Evolutionary conservation across 2,888 invertebrate species (phyloP), one percentile per base, ranked within the genome.

Genomic region (Pyrrhosoma nymphula): DNA sequence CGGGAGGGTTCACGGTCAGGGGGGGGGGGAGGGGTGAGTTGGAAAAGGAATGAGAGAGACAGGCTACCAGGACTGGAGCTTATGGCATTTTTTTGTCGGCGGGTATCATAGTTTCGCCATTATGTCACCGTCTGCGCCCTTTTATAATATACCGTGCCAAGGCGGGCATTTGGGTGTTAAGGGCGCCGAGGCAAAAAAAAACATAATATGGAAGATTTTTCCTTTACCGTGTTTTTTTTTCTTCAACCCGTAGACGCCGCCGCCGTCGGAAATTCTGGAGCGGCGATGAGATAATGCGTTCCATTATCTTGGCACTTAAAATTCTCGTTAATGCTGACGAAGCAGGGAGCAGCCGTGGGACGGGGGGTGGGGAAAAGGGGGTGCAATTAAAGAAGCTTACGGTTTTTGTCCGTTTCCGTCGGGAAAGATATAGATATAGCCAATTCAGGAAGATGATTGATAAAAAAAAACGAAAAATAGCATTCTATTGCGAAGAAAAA

Each of bases 81-180:
- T 75, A 75, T 75, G 47, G 75, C 63, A 75, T 63, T 93, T 93
- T 91, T 82, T 93, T 93, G 93, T 55, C 18, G 16, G 35, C 35
- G 75, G 93, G 93, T 93, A 69, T 93, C 93, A 93, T 93, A 69
- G 93, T 69, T 93, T 69, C 93, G 93, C 93, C 93, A 69, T 93
- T 75, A 93, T 93, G 93, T 93, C 93, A 93, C 93, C 93, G 93
- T 75, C 69, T 63, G 93, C 93, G 55, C 93, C 69, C 93, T 47
- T 75, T 63, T 93, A 93, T 69, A 69, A 93, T 69, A 93, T 35
- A 93, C 93, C 69, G 47, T n/a, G 93, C 82, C 30, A 69, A 93
- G 93, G 93, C 63, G 69, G 60, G 60, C 60, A 60, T 60, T 91
- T 39, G 91, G 91, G 91, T 91, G 91, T 63, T 91, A 60, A 60